Conservation (phyloP, 2,888 invertebrate genomes). For the Aphelenchoides bicaudatus region DNA sequence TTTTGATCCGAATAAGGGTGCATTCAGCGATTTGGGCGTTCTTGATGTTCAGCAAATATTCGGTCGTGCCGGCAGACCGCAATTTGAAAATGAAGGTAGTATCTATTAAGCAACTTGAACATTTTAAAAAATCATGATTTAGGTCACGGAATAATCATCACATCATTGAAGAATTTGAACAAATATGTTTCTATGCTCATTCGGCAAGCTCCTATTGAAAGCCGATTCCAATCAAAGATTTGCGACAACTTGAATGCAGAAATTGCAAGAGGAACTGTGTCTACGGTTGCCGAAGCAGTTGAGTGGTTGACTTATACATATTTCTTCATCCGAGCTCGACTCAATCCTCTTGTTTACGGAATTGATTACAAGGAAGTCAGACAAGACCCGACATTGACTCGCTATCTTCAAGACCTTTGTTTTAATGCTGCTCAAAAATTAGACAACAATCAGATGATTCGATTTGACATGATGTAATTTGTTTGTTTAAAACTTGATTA, state of each 20-base stretch:
- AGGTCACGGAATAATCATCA: conserved; percentile 88
- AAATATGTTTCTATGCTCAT: conserved; percentile 86
- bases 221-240: conserved; percentile 84
- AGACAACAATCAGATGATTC: conserved; percentile 88
- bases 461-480: conserved; percentile 72
- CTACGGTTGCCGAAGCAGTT: conserved; percentile 89
- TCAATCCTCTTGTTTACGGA: conserved; percentile 80
- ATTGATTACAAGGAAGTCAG: conserved; percentile 66
- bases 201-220: conserved; percentile 95
- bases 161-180: conserved; percentile 81
- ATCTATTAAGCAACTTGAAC: not conserved
- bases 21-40: conserved; percentile 89
- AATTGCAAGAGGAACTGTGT: conserved; percentile 77
- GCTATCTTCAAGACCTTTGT: conserved; percentile 75
- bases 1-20: conserved; percentile 89
- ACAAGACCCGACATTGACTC: conserved; percentile 74
- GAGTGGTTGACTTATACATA: conserved; percentile 97
- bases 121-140: conserved; percentile 65
- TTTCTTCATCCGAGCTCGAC: conserved; percentile 84
- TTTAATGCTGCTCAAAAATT: conserved; percentile 76
- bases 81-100: conserved; percentile 73
- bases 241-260: conserved; percentile 97
- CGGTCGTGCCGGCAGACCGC: conserved; percentile 94
- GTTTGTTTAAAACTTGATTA: not conserved
- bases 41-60: conserved; percentile 90